Evolutionary conservation across 30 jellyfish, hydroid and myxozoan species (phyloP), one percentile per base, ranked within the genome.

Genomic region (Aurelia aurita complex sp. Pacific): DNA sequence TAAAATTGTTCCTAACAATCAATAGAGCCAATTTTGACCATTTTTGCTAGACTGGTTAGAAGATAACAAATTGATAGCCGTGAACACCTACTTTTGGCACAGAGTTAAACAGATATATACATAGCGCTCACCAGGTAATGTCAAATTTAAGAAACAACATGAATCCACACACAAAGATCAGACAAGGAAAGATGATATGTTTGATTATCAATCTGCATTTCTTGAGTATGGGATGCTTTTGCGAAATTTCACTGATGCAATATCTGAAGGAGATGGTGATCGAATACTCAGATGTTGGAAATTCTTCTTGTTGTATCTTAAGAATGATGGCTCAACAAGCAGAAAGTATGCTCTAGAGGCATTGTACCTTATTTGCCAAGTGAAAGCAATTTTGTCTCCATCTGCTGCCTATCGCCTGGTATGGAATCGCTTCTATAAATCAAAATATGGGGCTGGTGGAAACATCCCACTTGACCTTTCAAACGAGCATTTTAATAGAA

Each of bases 181-280:
- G 69, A 73, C 68, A 50, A n/a, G 10, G 33, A 46, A 46, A 46
- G 90, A 80, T 67, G 85, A 82, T 69, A 29, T 54, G 17, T 50
- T 13, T 34, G 61, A 82, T 43, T 82, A 82, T 52, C 91, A 82
- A 69, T 14, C 64, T 55, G 91, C 91, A 34, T 82, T 82, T 52
- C 85, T 82, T 52, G 91, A 82, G 46, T 82, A 42, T 70, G 85
- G 85, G 70, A 82, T 82, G 91, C 40, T 82, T 29, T 35, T 82
- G 38, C 59, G 85, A 52, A 82, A 82, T 63, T 82, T 82, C 64
- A 42, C 55, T 67, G 89, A 80, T 50, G 89, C 89, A 11, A 80
- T 80, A 40, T 80, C 82, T 80, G 89, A 80, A 82, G 91, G 91
- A 69, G 91, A 82, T 82, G 91, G 91, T 51, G 85, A 64, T 23